phyloP scores from a whole-genome alignment of 2,113 vertebrate species.

The Motacilla tschutschensis region DNA sequence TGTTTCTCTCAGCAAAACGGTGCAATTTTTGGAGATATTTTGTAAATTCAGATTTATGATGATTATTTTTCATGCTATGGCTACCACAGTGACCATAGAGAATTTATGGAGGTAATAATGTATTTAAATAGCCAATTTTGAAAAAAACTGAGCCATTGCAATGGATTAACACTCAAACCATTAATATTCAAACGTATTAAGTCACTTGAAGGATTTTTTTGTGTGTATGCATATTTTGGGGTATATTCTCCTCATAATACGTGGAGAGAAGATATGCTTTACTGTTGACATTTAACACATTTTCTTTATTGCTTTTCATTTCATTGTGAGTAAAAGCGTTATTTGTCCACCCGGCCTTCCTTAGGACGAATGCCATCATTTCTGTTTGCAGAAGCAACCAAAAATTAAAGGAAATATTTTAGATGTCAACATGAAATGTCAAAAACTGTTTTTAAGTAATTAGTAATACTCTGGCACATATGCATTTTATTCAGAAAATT shows the following conservation, averaged over 20 bases:
- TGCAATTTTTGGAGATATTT: conserved; percentile 55
- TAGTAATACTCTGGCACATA: neutral
- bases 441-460: conserved; percentile 50
- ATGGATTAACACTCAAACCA: conserved; percentile 22
- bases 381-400: conserved; percentile 34
- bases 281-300: conserved; percentile 53
- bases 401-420: conserved; percentile 65
- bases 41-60: conserved; percentile 59
- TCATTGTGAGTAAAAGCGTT: conserved; percentile 37
- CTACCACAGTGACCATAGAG: conserved; percentile 15
- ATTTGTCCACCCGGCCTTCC: conserved; percentile 55
- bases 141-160: conserved; percentile 17
- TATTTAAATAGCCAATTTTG: conserved; percentile 34
- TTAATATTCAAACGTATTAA: conserved; percentile 54
- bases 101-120: conserved; percentile 46
- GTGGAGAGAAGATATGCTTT: conserved; percentile 38
- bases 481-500: conserved; percentile 48
- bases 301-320: conserved; percentile 61
- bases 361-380: conserved; percentile 33
- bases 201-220: conserved; percentile 36
- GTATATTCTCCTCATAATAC: conserved; percentile 41
- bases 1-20: conserved; percentile 57
- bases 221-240: conserved; percentile 1
- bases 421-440: conserved; percentile 46
- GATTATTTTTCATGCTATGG: conserved; percentile 45